Percentiles rank a stretch among this genome's conserved stretches.
Conservation (phyloP, 2,888 invertebrate species). For the Axea sp. region DNA sequence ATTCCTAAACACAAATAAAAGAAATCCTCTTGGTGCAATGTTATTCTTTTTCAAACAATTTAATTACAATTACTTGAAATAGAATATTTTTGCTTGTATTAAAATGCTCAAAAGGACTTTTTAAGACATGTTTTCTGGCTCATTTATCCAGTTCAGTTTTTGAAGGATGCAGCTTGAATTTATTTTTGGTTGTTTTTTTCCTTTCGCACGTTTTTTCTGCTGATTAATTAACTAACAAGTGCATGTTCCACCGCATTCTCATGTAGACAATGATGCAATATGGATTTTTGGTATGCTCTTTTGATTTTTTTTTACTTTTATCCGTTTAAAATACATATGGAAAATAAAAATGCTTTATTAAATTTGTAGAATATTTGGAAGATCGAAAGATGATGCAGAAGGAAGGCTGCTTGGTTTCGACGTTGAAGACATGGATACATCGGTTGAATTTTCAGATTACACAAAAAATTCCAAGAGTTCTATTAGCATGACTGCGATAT, state of each 20-base stretch:
- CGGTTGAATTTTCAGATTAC: conserved; percentile 72
- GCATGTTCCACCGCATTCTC: conserved; percentile 21
- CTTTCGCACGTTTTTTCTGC: too few species aligned
- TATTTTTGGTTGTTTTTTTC: too few species aligned
- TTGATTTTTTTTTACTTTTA: conserved; percentile 8
- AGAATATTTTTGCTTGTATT: too few species aligned
- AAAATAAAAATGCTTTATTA: too few species aligned
- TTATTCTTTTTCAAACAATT: too few species aligned
- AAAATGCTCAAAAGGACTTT: too few species aligned
- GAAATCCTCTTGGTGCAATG: too few species aligned
- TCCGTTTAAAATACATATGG: too few species aligned
- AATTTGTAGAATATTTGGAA: conserved; percentile 78
- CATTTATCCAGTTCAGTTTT: neutral
- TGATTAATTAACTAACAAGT: too few species aligned
- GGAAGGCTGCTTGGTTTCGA: conserved; percentile 77
- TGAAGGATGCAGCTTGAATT: neutral
- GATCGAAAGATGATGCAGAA: conserved; percentile 77
- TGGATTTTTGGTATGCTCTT: conserved; percentile 50
- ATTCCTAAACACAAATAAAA: too few species aligned
- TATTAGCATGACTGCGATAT: conserved; percentile 64
- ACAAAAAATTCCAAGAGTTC: conserved; percentile 67
- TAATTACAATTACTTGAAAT: too few species aligned
- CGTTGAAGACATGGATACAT: conserved; percentile 76
- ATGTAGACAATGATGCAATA: conserved; percentile 39
- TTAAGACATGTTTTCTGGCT: too few species aligned